Evolutionary conservation across 2,113 vertebrate species (phyloP).

Genomic region (Varanus komodoensis): DNA sequence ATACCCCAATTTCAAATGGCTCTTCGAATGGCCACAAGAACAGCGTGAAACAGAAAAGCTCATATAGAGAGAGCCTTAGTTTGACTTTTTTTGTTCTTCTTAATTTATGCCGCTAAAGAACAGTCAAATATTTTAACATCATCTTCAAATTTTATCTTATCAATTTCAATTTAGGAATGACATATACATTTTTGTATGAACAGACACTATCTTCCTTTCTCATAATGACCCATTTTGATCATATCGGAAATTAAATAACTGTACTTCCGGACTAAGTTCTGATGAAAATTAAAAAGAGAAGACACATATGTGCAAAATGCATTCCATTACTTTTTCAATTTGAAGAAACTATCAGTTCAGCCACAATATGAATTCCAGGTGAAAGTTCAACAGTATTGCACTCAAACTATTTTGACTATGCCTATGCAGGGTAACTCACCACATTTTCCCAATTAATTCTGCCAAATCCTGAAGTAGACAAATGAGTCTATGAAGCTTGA

Average conservation of each 20-base stretch:
- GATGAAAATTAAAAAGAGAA: conserved; percentile 8
- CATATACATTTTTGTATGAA: not conserved
- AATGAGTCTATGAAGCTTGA: conserved; percentile 36
- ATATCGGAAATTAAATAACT: not conserved
- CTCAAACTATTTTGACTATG: conserved; percentile 23
- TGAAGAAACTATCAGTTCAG: not conserved
- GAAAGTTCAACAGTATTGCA: conserved; percentile 10
- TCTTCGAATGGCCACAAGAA: conserved; percentile 8
- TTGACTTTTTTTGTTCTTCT: not conserved
- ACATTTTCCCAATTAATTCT: not conserved
- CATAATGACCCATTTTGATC: conserved; percentile 20
- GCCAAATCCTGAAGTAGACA: conserved; percentile 22
- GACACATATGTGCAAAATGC: conserved; percentile 10
- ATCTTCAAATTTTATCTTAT: not conserved
- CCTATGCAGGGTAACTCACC: conserved; percentile 25
- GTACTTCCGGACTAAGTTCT: not conserved
- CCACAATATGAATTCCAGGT: conserved; percentile 24
- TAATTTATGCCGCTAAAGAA: not conserved
- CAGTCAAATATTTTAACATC: not conserved
- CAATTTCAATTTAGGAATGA: conserved; percentile 20
- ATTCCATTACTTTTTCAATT: not conserved
- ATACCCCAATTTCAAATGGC: conserved; percentile 17
- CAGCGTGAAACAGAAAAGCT: not conserved
- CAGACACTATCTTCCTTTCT: not conserved
- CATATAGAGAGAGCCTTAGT: not conserved